These are phyloP conservation scores for Clitarchus hookeri DNA, from an alignment of 2,888 invertebrate genomes.

Conservation along the genomic window DNA sequence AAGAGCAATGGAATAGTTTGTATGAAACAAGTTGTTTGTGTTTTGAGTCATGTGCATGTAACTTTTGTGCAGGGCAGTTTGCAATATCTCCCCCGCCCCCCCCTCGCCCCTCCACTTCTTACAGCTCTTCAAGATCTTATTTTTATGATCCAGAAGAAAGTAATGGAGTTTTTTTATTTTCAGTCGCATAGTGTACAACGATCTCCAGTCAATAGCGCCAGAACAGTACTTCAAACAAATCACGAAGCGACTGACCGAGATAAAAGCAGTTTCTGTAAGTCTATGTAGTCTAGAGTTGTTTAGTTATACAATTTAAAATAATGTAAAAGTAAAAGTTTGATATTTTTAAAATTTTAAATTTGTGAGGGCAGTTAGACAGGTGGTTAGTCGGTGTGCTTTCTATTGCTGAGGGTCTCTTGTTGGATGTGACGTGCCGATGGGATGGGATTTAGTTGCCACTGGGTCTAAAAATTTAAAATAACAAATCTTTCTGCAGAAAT, in stretches of 20 bases:
- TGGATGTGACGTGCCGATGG: no score
- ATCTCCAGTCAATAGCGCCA: slow-evolving; percentile 88
- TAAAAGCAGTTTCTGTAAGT: slow-evolving; percentile 87
- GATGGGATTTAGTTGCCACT: no score
- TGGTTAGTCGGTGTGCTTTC: no score
- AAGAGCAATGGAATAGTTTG: no score
- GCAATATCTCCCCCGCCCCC: no score
- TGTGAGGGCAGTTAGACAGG: no score
- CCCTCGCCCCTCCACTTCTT: no score
- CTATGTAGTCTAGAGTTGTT: background rate
- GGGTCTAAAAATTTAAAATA: no score
- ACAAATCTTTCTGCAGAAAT: no score
- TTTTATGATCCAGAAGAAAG: background rate
- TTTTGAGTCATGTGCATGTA: background rate
- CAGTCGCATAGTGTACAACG: slow-evolving; percentile 88
- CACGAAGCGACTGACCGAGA: slow-evolving; percentile 82
- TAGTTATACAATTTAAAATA: background rate
- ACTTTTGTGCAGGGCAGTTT: no score
- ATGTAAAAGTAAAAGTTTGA: background rate
- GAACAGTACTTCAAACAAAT: slow-evolving; percentile 96
- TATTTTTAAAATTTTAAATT: background rate
- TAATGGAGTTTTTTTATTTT: slow-evolving; percentile 46
- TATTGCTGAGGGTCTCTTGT: no score
- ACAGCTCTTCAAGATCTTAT: background rate
- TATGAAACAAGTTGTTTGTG: no score